These are phyloP conservation scores for Drosophila kanapiae DNA, from an alignment of 1,140 invertebrate species.

Conservation along the genomic window DNA sequence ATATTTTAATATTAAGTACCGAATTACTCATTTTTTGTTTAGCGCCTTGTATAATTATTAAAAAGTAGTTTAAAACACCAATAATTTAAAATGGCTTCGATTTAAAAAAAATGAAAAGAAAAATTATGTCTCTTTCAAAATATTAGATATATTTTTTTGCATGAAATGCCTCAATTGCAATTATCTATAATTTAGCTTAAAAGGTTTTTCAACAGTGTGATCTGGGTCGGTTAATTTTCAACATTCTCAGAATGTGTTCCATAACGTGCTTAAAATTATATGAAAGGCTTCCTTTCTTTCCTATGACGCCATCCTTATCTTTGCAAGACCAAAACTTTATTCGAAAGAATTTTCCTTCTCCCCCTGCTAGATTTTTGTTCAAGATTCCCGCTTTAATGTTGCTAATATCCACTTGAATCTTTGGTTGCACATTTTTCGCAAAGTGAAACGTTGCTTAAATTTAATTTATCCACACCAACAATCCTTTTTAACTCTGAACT, in stretches of 20 bases:
- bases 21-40: not conserved
- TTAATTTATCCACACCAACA: not conserved
- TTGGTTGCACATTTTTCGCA: conserved; percentile 25
- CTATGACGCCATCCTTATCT: too few species aligned
- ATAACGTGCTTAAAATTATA: not conserved
- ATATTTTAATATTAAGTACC: not conserved
- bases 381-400: conserved; percentile 5
- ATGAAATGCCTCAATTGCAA: not conserved
- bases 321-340: not conserved
- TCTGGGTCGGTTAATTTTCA: not conserved
- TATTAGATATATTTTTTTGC: not conserved
- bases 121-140: not conserved
- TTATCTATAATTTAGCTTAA: conserved; percentile 1
- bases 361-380: not conserved
- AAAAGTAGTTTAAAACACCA: not conserved
- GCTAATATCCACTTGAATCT: conserved; percentile 7
- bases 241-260: not conserved
- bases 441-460: conserved; percentile 4
- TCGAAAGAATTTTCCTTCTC: not conserved
- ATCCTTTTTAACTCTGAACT: not conserved
- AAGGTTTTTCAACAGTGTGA: not conserved
- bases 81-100: not conserved
- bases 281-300: not conserved
- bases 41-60: not conserved
- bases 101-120: not conserved